These are phyloP conservation scores for Sebastes oblongus DNA, from an alignment of 2,797 vertebrate genomes.

Conservation along the genomic window DNA sequence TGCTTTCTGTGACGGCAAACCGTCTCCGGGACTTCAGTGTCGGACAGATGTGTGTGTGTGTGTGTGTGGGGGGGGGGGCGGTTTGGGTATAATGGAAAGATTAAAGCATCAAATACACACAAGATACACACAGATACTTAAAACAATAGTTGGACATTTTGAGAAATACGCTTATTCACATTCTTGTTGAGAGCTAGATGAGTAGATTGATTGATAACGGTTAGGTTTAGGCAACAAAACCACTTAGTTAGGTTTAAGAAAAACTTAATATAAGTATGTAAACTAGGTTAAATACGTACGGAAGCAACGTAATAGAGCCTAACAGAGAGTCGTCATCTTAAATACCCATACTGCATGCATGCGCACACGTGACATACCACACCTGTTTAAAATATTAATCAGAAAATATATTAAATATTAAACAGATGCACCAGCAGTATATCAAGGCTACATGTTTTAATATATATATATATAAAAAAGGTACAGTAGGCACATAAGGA, in stretches of 20 bases:
- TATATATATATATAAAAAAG: no score
- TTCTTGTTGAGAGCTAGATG: background rate
- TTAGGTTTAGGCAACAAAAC: no score
- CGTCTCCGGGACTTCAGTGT: conserved; percentile 19
- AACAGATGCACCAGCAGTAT: no score
- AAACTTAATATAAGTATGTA: no score
- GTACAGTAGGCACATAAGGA: no score
- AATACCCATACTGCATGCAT: no score
- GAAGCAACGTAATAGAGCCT: fast-evolving
- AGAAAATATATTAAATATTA: no score
- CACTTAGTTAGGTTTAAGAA: no score
- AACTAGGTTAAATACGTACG: fast-evolving
- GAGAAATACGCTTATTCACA: background rate
- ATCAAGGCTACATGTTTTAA: no score
- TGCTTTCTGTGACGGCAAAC: conserved; percentile 21
- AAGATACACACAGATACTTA: background rate
- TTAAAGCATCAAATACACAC: conserved; percentile 13
- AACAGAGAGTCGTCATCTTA: no score
- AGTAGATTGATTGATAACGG: background rate
- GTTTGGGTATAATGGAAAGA: background rate
- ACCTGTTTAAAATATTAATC: no score
- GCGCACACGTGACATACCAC: no score
- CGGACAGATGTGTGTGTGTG: background rate
- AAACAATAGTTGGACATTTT: background rate
- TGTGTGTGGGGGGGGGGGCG: background rate